A percentile compares a stretch with the other conserved stretches of the same genome.
phyloP scores from a whole-genome alignment of 2,113 vertebrate genomes.

The Paramisgurnus dabryanus region DNA sequence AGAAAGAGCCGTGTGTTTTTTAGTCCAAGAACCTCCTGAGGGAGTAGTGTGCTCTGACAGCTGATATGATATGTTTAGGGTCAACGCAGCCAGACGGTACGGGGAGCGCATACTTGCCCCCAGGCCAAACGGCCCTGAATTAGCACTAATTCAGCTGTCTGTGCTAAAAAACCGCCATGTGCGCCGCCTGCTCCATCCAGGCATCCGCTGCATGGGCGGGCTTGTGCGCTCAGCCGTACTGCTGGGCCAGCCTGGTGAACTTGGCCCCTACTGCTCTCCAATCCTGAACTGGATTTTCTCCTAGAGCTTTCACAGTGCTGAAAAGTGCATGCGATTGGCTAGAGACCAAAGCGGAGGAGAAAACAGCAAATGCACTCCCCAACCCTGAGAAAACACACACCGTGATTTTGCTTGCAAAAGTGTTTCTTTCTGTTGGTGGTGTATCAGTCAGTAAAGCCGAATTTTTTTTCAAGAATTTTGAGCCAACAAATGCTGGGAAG shows the following conservation, averaged over 20 bases:
- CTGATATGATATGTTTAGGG: constrained; percentile 35
- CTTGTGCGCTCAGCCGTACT: neutral
- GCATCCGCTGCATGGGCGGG: neutral
- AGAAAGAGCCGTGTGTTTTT: neutral
- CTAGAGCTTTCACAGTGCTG: neutral
- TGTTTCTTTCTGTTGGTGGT: no score
- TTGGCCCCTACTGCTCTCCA: neutral
- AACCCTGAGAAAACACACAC: no score
- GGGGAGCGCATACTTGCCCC: constrained; percentile 4
- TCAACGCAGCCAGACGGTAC: constrained; percentile 29
- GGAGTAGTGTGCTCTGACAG: constrained; percentile 24
- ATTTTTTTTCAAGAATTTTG: no score
- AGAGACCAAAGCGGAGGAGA: no score
- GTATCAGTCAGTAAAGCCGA: no score
- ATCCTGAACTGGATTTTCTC: neutral
- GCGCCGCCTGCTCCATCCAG: neutral
- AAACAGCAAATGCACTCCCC: no score
- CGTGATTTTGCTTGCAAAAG: no score
- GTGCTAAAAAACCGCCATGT: neutral
- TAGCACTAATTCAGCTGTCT: constrained; percentile 40
- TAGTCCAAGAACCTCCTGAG: neutral
- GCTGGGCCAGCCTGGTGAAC: neutral
- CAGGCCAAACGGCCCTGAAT: constrained; percentile 30
- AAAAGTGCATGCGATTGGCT: no score
- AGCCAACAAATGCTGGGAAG: no score